Base-by-base conservation (phyloP, 2,113 vertebrate genomes). In the Struthidea cinerea region DNA sequence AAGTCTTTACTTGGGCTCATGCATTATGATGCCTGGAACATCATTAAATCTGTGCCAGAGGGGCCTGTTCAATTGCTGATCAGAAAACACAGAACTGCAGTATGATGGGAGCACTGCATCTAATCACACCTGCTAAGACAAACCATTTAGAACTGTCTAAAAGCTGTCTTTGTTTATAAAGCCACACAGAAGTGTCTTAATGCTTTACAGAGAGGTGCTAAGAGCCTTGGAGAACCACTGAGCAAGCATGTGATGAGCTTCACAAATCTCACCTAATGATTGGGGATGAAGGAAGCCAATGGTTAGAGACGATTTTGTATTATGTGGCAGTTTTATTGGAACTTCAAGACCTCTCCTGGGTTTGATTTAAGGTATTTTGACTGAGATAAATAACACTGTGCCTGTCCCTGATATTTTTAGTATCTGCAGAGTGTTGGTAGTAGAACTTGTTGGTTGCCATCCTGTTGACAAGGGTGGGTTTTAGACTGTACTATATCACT, bases 1-100 rank as follows among this genome's bases (percentile, higher is more conserved):
- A 98, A 98, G 56, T 98, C 98, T 18, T 95, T 99, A 89, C 97
- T 98, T 70, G 99, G 99, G 56, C 98, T 99, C 82, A 97, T 98
- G 98, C 98, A 99, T 97, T 99, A 98, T 0, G 99, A 99, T 39
- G 99, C 99, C 95, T 99, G 99, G 99, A 99, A 98, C 93, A 97
- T 99, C 55, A 98, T 99, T 96, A 99, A 99, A 97, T 98, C 98
- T 41, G 98, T 98, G 50, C 97, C 98, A 8, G 98, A 99, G 84
- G 99, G 99, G 12, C 98, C 98, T 18, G 99, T 99, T 83, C 98
- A 98, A 30, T 93, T 99, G 61, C 94, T 99, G 11, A 98, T 99
- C 74, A 97, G 98, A 91, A 99, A 99, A 92, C 97, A 98, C 41
- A 98, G 97, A 64, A 98, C 98, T 90, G 96, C 98, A 14, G 97